phyloP scores from a whole-genome alignment of 2,113 vertebrate species.

The Tychaedon coryphoeus region DNA sequence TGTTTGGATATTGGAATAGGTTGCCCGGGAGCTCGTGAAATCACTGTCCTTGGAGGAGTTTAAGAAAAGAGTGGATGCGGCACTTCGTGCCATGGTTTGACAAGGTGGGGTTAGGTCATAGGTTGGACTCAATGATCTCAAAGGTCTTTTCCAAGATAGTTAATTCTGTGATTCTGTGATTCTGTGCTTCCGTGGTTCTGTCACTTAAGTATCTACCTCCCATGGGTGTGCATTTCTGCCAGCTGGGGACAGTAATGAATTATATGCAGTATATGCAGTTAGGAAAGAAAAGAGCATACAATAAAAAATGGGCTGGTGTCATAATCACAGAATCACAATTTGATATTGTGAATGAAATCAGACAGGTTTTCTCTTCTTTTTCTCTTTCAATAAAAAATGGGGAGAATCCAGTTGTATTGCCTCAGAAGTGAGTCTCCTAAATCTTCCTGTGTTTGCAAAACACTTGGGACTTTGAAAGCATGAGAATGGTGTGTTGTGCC shows the following conservation, averaged over 20 bases:
- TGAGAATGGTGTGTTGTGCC: neutral
- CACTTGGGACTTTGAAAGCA: neutral
- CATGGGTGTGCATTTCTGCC: neutral
- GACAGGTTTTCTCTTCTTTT: neutral
- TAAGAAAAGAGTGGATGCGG: neutral
- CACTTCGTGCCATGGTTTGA: neutral
- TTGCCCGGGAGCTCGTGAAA: neutral
- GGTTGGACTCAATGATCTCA: rapidly evolving
- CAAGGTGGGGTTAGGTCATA: neutral
- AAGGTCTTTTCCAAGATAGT: neutral
- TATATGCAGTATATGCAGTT: neutral
- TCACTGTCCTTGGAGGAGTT: neutral
- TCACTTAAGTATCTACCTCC: neutral
- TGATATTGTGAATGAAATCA: neutral
- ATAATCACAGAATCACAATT: neutral
- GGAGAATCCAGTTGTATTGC: neutral
- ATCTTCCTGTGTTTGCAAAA: neutral
- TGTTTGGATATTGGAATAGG: neutral
- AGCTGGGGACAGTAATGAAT: neutral
- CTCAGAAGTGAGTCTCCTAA: neutral
- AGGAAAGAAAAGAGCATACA: neutral
- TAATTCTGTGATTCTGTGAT: neutral
- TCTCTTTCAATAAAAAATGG: neutral
- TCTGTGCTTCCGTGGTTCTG: neutral
- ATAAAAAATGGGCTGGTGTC: neutral